Base-by-base conservation (phyloP, 2,888 invertebrate genomes). In the Cremastinae sp. region DNA sequence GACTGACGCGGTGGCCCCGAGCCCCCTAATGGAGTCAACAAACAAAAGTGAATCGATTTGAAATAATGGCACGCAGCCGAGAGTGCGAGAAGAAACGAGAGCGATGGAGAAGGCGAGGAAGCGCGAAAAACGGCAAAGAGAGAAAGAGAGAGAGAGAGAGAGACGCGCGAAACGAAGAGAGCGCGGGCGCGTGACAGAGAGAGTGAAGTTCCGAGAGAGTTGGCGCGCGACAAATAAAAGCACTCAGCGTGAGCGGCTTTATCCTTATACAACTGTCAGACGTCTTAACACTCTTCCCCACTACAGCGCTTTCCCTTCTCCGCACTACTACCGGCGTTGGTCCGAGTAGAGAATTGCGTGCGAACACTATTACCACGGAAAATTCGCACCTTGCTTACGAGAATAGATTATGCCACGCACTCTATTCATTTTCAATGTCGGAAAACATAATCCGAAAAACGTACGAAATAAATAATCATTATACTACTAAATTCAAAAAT, bases 41-140 rank as follows among this genome's bases (percentile, higher is more conserved):
- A 87, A 87, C 86, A 86, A 86, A 86, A 87, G 86, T 84, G 87
- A 87, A 87, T 85, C 85, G 86, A 87, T 87, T 83, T 87, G 86
- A 87, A 87, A 86, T 86, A 87, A 87, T 86, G 85, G 86, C 83
- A 83, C 82, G 84, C 85, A 82, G 83, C 76, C 81, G 82, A 81
- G 80, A 74, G 74, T 22, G 69, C 69, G 49, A 10, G 58, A 10
- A 80, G 79, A n/a, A 10, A 53, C 12, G 16, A 18, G 16, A 35
- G 53, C 18, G 49, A 37, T 10, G 59, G 7, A 58, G 61, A 74
- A 66, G 55, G n/a, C 9, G 47, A 43, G 73, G 43, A 65, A 43
- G 77, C 4, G 22, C 75, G n/a, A n/a, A n/a, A n/a, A n/a, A n/a
- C n/a, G n/a, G n/a, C n/a, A n/a, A n/a, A n/a, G n/a, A n/a, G n/a